phyloP scores from a whole-genome alignment of 2,888 invertebrate genomes.

The Philereme vetulata region DNA sequence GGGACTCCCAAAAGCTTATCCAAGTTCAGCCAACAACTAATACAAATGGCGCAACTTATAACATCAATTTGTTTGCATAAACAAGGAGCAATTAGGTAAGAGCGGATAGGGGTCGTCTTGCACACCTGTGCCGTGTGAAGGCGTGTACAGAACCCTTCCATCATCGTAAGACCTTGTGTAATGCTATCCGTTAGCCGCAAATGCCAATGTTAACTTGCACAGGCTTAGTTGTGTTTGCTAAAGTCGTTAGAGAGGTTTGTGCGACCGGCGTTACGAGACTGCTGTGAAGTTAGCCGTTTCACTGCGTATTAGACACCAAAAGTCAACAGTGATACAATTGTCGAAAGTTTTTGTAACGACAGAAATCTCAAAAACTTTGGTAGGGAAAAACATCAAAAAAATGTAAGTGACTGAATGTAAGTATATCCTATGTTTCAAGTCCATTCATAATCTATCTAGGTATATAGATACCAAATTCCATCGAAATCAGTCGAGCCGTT shows the following conservation, averaged over 20 bases:
- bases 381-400: too few relatives aligned
- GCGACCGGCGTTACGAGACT: neutral
- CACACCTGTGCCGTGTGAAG: conserved; percentile 62
- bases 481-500: too few relatives aligned
- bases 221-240: conserved; percentile 18
- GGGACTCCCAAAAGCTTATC: conserved; percentile 38
- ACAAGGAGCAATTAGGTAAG: conserved; percentile 71
- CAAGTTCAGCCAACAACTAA: conserved; percentile 44
- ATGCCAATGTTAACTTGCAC: conserved; percentile 34
- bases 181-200: conserved; percentile 32
- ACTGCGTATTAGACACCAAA: too few relatives aligned
- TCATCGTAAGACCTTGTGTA: conserved; percentile 31
- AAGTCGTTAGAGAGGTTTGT: conserved; percentile 14
- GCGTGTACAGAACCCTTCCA: conserved; percentile 37
- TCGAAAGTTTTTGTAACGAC: too few relatives aligned
- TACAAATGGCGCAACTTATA: conserved; percentile 60
- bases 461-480: too few relatives aligned
- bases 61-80: conserved; percentile 75
- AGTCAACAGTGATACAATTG: too few relatives aligned
- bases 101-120: conserved; percentile 51
- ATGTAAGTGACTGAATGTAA: too few relatives aligned
- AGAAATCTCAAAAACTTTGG: too few relatives aligned
- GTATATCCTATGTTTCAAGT: too few relatives aligned
- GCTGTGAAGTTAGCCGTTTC: too few relatives aligned
- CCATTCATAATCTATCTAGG: too few relatives aligned